Evolutionary conservation across 1,140 invertebrate species (phyloP).

Genomic region (Sarcophaga bullata): DNA sequence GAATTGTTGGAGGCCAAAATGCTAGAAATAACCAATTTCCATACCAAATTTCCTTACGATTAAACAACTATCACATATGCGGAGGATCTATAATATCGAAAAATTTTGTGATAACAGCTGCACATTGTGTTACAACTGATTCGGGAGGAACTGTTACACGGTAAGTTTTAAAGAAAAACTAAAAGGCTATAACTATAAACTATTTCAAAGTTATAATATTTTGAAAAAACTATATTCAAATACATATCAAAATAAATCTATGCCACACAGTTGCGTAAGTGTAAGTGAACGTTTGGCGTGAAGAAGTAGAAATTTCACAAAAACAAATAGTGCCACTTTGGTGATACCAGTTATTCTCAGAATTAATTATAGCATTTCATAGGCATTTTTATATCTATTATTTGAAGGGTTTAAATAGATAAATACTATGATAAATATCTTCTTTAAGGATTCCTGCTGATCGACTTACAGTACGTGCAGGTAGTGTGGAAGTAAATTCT

Average conservation of each 20-base stretch:
- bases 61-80: constrained; percentile 59
- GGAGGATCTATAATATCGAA: constrained; percentile 69
- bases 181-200: too few species aligned
- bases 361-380: too few species aligned
- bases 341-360: too few species aligned
- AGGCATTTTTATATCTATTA: neutral
- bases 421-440: too few species aligned
- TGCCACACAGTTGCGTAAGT: too few species aligned
- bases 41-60: constrained; percentile 48
- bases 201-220: too few species aligned
- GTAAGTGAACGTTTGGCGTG: too few species aligned
- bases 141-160: neutral
- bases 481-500: constrained; percentile 43
- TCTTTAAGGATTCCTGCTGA: neutral
- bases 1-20: constrained; percentile 50
- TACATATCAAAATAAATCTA: too few species aligned
- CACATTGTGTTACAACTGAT: constrained; percentile 65
- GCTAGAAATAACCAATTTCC: constrained; percentile 50
- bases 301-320: too few species aligned
- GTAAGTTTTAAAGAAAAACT: neutral
- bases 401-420: too few species aligned
- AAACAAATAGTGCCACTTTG: too few species aligned
- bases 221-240: too few species aligned
- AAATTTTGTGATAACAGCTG: constrained; percentile 70
- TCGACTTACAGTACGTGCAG: constrained; percentile 47